Conservation (phyloP, 2,888 invertebrate genomes). For the Cephus nigrinus region DNA sequence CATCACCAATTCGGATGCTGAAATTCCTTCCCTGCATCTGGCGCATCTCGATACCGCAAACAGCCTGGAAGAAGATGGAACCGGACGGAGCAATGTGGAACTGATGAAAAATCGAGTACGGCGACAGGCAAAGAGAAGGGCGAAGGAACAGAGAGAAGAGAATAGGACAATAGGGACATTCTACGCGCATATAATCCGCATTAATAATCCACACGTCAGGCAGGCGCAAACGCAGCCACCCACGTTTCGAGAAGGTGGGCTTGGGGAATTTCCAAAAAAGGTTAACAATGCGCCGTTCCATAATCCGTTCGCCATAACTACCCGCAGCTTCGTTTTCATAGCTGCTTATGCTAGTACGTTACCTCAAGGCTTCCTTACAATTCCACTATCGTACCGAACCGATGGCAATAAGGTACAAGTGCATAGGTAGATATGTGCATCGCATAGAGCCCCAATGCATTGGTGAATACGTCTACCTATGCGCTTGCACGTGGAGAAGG, state of each 20-base stretch:
- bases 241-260: neutral
- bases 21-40: constrained; percentile 86
- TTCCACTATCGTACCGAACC: neutral
- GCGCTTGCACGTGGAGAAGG: neutral
- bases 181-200: neutral
- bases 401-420: neutral
- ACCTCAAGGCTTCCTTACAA: neutral
- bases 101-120: neutral
- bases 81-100: neutral
- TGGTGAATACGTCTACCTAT: neutral
- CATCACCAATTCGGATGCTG: constrained; percentile 92
- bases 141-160: neutral
- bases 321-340: neutral
- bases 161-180: neutral
- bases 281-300: neutral
- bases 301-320: neutral
- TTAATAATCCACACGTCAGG: neutral
- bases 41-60: constrained; percentile 89
- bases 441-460: neutral
- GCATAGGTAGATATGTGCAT: neutral
- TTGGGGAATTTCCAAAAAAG: neutral
- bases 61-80: constrained; percentile 72
- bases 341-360: neutral
- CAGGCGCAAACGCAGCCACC: neutral
- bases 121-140: constrained; percentile 3